A percentile compares a stretch with the other conserved stretches of the same genome.
Conservation (phyloP, 2,888 invertebrate species). For the Acleris cristana region DNA sequence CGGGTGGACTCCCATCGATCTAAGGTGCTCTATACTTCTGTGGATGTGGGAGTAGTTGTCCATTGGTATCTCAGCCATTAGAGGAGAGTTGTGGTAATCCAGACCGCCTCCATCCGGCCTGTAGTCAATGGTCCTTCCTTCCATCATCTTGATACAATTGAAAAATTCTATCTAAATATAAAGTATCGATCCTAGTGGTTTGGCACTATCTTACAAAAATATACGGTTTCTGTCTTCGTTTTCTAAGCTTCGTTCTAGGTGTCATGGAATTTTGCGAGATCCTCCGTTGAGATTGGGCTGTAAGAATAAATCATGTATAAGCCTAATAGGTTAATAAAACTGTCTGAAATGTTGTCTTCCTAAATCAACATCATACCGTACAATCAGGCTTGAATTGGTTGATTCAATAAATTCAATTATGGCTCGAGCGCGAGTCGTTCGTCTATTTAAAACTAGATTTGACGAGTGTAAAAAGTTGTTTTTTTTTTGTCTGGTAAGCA, state of each 20-base stretch:
- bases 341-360: conserved; percentile 60
- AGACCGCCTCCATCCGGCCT: conserved; percentile 85
- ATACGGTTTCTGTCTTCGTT: conserved; percentile 62
- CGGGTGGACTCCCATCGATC: conserved; percentile 84
- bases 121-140: conserved; percentile 82
- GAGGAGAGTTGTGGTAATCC: conserved; percentile 87
- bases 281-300: conserved; percentile 75
- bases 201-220: conserved; percentile 82
- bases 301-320: conserved; percentile 45
- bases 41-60: conserved; percentile 87
- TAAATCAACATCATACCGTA: conserved; percentile 40
- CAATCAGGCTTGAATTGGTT: conserved; percentile 42
- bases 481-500: conserved; percentile 67
- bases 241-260: conserved; percentile 57
- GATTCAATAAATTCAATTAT: conserved; percentile 41
- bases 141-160: conserved; percentile 75
- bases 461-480: conserved; percentile 60
- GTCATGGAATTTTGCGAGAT: conserved; percentile 82
- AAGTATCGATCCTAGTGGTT: conserved; percentile 62
- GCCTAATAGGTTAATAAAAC: conserved; percentile 31
- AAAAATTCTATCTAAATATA: conserved; percentile 76
- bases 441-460: conserved; percentile 71
- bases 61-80: conserved; percentile 87
- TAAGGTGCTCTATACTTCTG: conserved; percentile 86
- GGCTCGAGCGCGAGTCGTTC: conserved; percentile 42